Evolutionary conservation across 2,888 invertebrate species (phyloP).

Genomic region (Rhorus exstirpatorius): DNA sequence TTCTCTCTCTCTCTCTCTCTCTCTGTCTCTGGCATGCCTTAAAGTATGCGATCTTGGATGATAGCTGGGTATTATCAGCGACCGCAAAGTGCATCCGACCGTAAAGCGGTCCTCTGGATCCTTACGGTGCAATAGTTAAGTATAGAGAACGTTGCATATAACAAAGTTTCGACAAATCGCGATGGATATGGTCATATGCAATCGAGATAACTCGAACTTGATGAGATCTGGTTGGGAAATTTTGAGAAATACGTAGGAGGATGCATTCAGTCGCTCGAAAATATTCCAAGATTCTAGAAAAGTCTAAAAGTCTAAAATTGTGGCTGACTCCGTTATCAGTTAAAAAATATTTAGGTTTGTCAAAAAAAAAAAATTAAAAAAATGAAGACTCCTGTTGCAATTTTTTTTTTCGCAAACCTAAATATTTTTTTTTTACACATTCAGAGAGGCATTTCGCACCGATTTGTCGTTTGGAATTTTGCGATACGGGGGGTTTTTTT

Average conservation of each 20-base stretch:
- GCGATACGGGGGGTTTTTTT: no score
- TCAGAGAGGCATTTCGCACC: no score
- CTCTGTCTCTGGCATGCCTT: conserved; percentile 78
- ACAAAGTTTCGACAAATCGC: conserved; percentile 28
- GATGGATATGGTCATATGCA: conserved; percentile 27
- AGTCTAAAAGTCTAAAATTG: no score
- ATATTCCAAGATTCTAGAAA: neutral
- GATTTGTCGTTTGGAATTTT: no score
- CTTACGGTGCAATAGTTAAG: conserved; percentile 53
- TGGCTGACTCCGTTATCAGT: no score
- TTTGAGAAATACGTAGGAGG: conserved; percentile 6
- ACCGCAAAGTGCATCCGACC: conserved; percentile 70
- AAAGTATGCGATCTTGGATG: conserved; percentile 83
- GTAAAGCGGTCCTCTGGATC: conserved; percentile 68
- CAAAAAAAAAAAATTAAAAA: no score
- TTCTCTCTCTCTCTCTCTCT: conserved; percentile 59
- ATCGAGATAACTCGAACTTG: conserved; percentile 28
- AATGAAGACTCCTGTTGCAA: no score
- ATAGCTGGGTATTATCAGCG: conserved; percentile 71
- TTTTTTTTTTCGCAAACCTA: no score
- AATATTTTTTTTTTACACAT: no score
- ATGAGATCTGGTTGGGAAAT: neutral
- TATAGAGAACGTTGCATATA: conserved; percentile 53
- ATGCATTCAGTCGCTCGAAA: conserved; percentile 12
- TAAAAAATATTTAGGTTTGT: no score